These are phyloP conservation scores for Creontiades dilutus DNA, from an alignment of 2,888 invertebrate species.

Conservation along the genomic window DNA sequence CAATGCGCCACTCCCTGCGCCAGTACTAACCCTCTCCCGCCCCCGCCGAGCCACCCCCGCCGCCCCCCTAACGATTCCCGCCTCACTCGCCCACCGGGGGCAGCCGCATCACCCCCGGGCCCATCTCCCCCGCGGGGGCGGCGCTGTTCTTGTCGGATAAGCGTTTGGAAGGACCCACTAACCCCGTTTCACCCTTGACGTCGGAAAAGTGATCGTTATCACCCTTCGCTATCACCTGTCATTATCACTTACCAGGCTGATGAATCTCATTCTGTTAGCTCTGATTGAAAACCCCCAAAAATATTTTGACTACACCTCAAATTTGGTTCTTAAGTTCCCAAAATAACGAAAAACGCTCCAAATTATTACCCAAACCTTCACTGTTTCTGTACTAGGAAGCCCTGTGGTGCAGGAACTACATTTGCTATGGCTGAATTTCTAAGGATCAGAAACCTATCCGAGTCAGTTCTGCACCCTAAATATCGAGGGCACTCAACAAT, in stretches of 20 bases:
- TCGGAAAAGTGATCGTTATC: neutral
- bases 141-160: slow-evolving; percentile 22
- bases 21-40: slow-evolving; percentile 61
- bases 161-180: slow-evolving; percentile 5
- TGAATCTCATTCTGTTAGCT: neutral
- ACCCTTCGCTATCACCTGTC: neutral
- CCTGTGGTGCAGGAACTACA: too few species aligned
- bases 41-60: slow-evolving; percentile 45
- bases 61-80: slow-evolving; percentile 47
- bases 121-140: slow-evolving; percentile 2
- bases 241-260: neutral
- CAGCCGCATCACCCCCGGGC: slow-evolving; percentile 6
- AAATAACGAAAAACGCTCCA: too few species aligned
- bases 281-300: too few species aligned
- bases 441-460: too few species aligned
- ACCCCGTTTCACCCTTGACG: neutral
- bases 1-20: slow-evolving; percentile 72
- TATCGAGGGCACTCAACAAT: too few species aligned
- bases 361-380: too few species aligned
- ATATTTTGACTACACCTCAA: too few species aligned
- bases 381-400: too few species aligned
- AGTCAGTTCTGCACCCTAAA: too few species aligned
- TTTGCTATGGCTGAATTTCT: too few species aligned
- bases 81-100: slow-evolving; percentile 29
- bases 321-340: too few species aligned